Evolutionary conservation across 2,888 invertebrate species (phyloP).

Genomic region (Leistus spinibarbis): DNA sequence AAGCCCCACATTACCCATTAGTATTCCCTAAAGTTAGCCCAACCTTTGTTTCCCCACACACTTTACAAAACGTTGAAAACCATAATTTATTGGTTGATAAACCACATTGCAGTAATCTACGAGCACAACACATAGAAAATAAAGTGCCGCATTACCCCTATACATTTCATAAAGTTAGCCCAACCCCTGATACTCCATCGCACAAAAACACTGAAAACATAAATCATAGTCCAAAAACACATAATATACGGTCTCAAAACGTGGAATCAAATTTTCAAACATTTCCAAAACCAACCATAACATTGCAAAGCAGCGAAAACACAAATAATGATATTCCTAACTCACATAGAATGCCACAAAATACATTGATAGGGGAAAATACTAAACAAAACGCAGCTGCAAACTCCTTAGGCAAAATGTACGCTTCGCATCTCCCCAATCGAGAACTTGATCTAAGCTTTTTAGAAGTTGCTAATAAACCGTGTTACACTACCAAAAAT

Average conservation of each 20-base stretch:
- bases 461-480: slow-evolving; percentile 48
- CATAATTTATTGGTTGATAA: no score
- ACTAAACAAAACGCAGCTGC: slow-evolving; percentile 8
- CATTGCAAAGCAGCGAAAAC: not conserved
- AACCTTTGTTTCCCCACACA: not conserved
- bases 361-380: not conserved
- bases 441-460: slow-evolving; percentile 54
- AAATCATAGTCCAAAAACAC: not conserved
- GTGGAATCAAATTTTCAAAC: not conserved
- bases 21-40: not conserved
- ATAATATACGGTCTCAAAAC: not conserved
- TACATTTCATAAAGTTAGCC: not conserved
- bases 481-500: slow-evolving; percentile 19
- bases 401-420: slow-evolving; percentile 53
- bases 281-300: not conserved
- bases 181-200: not conserved
- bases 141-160: slow-evolving; percentile 3
- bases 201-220: not conserved
- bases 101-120: no score
- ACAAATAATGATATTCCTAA: not conserved
- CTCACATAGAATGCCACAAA: not conserved
- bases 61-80: not conserved
- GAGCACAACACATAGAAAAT: no score
- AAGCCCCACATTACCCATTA: slow-evolving; percentile 6
- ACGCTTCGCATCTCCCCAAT: slow-evolving; percentile 55